Conservation (phyloP, 1,140 invertebrate genomes). For the Sminthurides bifidus region DNA sequence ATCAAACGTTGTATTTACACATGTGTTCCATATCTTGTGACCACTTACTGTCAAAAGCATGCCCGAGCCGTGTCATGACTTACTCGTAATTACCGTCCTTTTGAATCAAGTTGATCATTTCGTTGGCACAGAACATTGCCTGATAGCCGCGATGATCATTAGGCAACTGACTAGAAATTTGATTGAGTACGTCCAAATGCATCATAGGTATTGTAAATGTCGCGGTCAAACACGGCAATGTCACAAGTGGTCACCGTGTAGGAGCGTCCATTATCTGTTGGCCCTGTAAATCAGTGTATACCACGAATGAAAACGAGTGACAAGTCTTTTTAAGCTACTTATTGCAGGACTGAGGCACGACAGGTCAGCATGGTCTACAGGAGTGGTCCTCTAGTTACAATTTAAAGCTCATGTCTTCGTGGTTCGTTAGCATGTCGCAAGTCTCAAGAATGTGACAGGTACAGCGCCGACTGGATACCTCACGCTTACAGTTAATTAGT, state of each 20-base stretch:
- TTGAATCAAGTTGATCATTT: constrained; percentile 40
- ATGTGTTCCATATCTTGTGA: too few species aligned
- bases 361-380: too few species aligned
- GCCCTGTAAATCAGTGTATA: background rate
- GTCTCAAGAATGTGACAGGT: too few species aligned
- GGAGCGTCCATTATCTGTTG: constrained; percentile 3
- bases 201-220: constrained; percentile 37
- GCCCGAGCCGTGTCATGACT: background rate
- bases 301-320: too few species aligned
- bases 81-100: constrained; percentile 26
- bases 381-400: too few species aligned
- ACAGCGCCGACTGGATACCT: too few species aligned
- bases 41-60: background rate
- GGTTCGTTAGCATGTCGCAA: too few species aligned
- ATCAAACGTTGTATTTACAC: too few species aligned
- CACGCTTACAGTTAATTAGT: too few species aligned
- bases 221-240: constrained; percentile 38
- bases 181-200: constrained; percentile 41
- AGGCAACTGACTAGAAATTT: constrained; percentile 31
- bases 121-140: constrained; percentile 43
- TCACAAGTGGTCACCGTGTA: constrained; percentile 33
- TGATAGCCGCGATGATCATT: constrained; percentile 39
- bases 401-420: too few species aligned
- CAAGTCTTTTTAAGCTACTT: too few species aligned
- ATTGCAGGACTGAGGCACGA: too few species aligned